Base-by-base conservation (phyloP, 2,888 invertebrate genomes). In the Bugula neritina region DNA sequence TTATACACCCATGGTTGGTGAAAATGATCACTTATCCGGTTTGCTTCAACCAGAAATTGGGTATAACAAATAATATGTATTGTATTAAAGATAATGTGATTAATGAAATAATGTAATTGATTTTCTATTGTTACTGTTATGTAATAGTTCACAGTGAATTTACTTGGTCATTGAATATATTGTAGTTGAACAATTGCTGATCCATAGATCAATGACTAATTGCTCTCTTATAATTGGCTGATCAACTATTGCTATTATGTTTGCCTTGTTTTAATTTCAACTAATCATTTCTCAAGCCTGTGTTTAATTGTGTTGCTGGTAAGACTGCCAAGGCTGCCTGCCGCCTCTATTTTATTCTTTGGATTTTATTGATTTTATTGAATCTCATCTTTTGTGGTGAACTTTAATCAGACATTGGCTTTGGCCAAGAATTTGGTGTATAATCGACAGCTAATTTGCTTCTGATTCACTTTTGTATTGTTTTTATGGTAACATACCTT, bases 261-360 rank as follows among this genome's bases (percentile, higher is more conserved):
- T n/a, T n/a, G n/a, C n/a, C n/a, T 10, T 10, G 43, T 43, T 17
- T 43, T 43, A 43, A 43, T 43, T 43, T 43, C 17, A 43, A 17
- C 43, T 43, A 43, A 43, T 43, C 17, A 17, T 43, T 43, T 43
- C 43, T 17, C 10, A 43, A 17, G 5, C 10, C 17, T 43, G 5
- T 17, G 5, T 5, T 43, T 5, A 43, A 43, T 17, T 31, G 21
- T n/a, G 13, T 57, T 58, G 31, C 17, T 73, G 5, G 72, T 29
- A 73, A 23, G n/a, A 73, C 13, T n/a, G 25, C 72, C 43, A 34
- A 21, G 17, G n/a, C n/a, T 17, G 54, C n/a, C n/a, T 17, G 43
- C 43, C 43, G 43, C 43, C 43, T 43, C 43, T 17, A 10, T 43
- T 43, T 43, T 17, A 43, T 43, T 43, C 5, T 43, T 43, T 43